Percentiles rank a stretch among this genome's conserved stretches.
Evolutionary conservation across 2,888 invertebrate species (phyloP).

Genomic region (Ormyrus pomaceus): DNA sequence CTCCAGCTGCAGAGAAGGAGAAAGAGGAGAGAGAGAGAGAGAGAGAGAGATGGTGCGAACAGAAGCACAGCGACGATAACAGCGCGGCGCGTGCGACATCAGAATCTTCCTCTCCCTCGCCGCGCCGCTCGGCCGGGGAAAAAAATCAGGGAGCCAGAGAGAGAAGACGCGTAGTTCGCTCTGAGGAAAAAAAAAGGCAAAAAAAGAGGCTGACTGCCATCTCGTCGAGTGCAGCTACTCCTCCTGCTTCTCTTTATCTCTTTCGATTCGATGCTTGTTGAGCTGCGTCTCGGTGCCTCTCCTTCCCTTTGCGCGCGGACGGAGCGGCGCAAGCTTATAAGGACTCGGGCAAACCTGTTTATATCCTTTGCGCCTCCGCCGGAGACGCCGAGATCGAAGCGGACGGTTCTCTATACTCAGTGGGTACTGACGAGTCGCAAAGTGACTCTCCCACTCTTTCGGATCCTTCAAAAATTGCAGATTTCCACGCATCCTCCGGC

Average conservation of each 20-base stretch:
- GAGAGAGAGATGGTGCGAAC: slow-evolving; percentile 5
- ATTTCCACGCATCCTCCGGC: too few species aligned
- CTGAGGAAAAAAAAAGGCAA: background rate
- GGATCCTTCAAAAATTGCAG: too few species aligned
- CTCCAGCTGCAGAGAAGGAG: background rate
- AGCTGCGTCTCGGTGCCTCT: background rate
- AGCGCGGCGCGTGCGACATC: slow-evolving; percentile 9
- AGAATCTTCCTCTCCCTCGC: background rate
- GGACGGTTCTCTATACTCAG: too few species aligned
- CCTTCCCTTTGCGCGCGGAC: slow-evolving; percentile 53
- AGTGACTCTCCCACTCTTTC: too few species aligned
- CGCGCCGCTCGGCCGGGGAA: background rate
- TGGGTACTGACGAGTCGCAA: too few species aligned
- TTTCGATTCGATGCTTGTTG: slow-evolving; percentile 15
- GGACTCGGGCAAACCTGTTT: slow-evolving; percentile 69
- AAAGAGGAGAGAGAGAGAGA: background rate
- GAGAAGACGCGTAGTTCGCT: background rate
- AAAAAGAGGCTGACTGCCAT: background rate
- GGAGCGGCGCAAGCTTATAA: slow-evolving; percentile 57
- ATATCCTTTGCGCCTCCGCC: slow-evolving; percentile 58
- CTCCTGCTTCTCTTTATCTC: background rate
- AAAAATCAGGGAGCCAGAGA: background rate
- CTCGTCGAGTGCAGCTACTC: background rate
- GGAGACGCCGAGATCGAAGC: slow-evolving; percentile 60
- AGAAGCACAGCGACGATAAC: slow-evolving; percentile 23